Conservation (phyloP, 2,888 invertebrate genomes). For the Ditylenchus weischeri region DNA sequence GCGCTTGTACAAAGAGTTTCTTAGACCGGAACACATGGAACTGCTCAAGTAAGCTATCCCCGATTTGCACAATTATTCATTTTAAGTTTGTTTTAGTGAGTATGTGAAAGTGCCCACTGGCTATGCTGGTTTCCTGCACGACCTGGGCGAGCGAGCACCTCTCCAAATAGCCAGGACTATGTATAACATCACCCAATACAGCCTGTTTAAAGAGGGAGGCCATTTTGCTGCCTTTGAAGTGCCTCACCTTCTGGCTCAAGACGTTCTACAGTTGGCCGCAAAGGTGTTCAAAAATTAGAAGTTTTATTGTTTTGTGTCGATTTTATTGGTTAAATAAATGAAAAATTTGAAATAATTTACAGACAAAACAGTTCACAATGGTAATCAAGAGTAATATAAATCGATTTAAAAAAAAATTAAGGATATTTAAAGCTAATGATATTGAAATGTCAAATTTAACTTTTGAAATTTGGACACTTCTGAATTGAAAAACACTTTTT, state of each 20-base stretch:
- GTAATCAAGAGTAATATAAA: no score
- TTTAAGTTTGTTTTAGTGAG: background rate
- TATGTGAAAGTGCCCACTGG: conserved; percentile 69
- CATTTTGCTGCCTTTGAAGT: conserved; percentile 82
- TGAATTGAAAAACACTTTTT: no score
- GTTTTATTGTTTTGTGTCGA: no score
- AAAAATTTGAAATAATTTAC: no score
- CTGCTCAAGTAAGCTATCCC: background rate
- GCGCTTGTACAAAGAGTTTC: conserved; percentile 72
- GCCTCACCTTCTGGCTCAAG: conserved; percentile 71
- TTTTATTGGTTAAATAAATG: no score
- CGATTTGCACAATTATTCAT: background rate
- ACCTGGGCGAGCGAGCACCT: conserved; percentile 66
- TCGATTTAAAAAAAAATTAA: no score
- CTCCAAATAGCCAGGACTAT: conserved; percentile 65
- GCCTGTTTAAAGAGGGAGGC: conserved; percentile 68
- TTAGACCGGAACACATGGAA: background rate
- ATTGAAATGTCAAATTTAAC: no score
- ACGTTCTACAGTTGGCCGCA: conserved; percentile 66
- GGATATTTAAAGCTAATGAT: no score
- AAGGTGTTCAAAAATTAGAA: background rate
- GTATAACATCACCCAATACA: conserved; percentile 72
- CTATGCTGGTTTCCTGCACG: conserved; percentile 73
- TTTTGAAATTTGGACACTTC: no score
- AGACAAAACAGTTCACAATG: no score